phyloP scores from a whole-genome alignment of 2,797 vertebrate genomes.

The Eurystomus glaucurus region DNA sequence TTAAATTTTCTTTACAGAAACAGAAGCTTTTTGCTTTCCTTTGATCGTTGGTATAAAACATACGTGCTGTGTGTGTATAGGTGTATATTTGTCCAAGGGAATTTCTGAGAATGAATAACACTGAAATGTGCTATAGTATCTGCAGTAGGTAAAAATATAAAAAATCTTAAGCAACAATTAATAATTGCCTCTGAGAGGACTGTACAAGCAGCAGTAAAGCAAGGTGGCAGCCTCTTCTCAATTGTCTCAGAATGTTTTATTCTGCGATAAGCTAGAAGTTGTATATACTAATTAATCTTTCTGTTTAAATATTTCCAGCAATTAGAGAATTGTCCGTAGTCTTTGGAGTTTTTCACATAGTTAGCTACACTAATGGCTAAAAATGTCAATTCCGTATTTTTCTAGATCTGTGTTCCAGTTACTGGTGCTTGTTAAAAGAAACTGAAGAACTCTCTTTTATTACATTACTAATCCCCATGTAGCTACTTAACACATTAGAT shows the following conservation, averaged over 20 bases:
- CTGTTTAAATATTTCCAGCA: not conserved
- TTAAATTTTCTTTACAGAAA: not conserved
- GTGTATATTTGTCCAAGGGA: not conserved
- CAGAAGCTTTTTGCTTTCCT: not conserved
- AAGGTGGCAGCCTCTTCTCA: not conserved
- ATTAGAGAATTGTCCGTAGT: not conserved
- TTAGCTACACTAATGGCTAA: not conserved
- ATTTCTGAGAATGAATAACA: not conserved
- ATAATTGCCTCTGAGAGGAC: not conserved
- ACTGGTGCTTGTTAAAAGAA: not conserved
- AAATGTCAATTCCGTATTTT: not conserved
- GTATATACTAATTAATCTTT: not conserved
- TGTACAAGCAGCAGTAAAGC: not conserved
- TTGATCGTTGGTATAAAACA: not conserved
- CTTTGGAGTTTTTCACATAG: not conserved
- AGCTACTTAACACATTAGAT: slow-evolving; percentile 5
- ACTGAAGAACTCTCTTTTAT: not conserved
- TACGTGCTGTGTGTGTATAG: no score
- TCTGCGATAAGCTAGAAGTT: not conserved
- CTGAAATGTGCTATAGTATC: not conserved
- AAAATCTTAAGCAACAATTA: not conserved
- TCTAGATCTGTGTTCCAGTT: not conserved
- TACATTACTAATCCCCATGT: not conserved
- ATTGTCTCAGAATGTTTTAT: not conserved
- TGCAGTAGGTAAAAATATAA: not conserved